These are phyloP conservation scores for Siniperca knerii DNA, from an alignment of 2,113 vertebrate species.

Conservation along the genomic window DNA sequence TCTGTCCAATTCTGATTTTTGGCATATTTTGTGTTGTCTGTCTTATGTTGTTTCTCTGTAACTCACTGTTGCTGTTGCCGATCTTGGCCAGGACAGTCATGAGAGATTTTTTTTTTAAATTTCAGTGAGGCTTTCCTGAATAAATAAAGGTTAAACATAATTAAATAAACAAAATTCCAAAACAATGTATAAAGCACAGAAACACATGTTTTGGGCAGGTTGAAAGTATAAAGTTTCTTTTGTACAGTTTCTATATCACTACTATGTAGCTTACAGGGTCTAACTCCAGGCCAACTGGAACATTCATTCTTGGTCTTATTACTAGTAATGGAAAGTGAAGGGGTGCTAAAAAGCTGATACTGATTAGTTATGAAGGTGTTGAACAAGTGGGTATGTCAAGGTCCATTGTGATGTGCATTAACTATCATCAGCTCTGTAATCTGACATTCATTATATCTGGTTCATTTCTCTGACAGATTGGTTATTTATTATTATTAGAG, in stretches of 20 bases:
- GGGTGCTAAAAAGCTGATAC: neutral
- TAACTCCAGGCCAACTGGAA: neutral
- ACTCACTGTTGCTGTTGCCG: neutral
- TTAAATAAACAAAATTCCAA: neutral
- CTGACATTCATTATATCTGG: conserved; percentile 31
- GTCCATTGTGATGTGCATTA: conserved; percentile 5
- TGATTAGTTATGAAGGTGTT: conserved; percentile 23
- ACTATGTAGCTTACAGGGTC: neutral
- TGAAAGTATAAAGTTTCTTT: neutral
- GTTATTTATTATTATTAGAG: conserved; percentile 42
- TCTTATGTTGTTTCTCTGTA: neutral
- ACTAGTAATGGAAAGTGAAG: conserved; percentile 28
- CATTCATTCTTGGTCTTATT: conserved; percentile 2
- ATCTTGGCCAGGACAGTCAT: neutral
- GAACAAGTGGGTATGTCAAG: conserved; percentile 4
- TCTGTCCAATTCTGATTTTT: neutral
- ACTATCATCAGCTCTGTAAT: conserved; percentile 15
- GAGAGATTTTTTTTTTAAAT: neutral
- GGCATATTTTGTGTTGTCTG: neutral
- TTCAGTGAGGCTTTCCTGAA: neutral
- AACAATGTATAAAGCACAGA: neutral
- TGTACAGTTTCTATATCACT: conserved; percentile 3
- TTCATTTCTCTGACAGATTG: conserved; percentile 46
- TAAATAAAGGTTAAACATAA: neutral
- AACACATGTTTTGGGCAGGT: neutral